Evolutionary conservation across 2,888 invertebrate species (phyloP).

Genomic region (Hetaerina titia): DNA sequence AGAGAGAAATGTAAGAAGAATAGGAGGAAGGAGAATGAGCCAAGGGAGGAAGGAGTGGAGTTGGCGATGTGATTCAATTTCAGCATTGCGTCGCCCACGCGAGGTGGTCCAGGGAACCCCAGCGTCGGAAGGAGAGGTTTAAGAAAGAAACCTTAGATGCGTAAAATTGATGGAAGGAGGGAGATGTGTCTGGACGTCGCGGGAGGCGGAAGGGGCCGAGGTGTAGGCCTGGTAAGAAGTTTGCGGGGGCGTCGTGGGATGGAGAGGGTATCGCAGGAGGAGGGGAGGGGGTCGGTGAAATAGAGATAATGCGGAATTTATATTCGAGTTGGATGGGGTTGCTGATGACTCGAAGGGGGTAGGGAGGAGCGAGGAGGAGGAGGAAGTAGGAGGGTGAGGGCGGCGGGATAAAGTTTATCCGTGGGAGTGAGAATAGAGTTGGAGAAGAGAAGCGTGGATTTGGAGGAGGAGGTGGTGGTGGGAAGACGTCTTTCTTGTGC

Average conservation of each 20-base stretch:
- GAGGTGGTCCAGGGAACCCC: not conserved
- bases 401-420: too few relatives aligned
- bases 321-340: not conserved
- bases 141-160: not conserved
- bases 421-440: too few relatives aligned
- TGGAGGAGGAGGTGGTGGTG: not conserved
- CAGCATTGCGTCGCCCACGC: not conserved
- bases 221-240: too few relatives aligned
- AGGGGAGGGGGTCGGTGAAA: not conserved
- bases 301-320: not conserved
- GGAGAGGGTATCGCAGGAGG: not conserved
- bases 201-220: too few relatives aligned
- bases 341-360: not conserved
- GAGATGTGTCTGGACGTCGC: too few relatives aligned
- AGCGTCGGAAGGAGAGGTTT: not conserved
- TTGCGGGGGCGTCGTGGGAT: not conserved
- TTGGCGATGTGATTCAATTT: not conserved
- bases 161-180: not conserved
- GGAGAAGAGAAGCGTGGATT: not conserved
- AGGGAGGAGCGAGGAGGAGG: too few relatives aligned
- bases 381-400: too few relatives aligned
- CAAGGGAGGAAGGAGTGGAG: not conserved
- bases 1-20: too few relatives aligned
- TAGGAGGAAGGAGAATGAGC: not conserved
- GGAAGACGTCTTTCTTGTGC: not conserved